Conservation (phyloP, 1,140 invertebrate species). For the Drosophila aff. region DNA sequence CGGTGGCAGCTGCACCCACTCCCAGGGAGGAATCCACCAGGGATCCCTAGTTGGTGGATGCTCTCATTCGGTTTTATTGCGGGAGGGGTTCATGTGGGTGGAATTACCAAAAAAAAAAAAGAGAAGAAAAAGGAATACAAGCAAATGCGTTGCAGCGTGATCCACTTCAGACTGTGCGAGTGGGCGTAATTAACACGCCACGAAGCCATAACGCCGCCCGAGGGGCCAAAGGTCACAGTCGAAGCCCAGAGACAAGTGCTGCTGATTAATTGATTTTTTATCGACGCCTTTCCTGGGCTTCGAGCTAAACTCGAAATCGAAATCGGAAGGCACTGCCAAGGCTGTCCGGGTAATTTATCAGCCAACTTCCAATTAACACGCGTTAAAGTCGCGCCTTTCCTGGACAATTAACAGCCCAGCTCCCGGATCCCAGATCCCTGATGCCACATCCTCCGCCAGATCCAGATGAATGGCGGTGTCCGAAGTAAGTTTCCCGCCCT, state of each 20-base stretch:
- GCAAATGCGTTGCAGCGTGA: conserved; percentile 17
- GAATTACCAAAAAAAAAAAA: not conserved
- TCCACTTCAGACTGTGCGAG: conserved; percentile 19
- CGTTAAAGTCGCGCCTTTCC: conserved; percentile 47
- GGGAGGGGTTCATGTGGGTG: conserved; percentile 1
- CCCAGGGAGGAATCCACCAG: conserved; percentile 39
- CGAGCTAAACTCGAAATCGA: conserved; percentile 2
- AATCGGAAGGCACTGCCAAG: conserved; percentile 33
- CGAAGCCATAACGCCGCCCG: conserved; percentile 57
- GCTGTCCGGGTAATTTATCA: conserved; percentile 36
- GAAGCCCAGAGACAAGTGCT: conserved; percentile 35
- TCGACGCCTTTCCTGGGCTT: conserved; percentile 42
- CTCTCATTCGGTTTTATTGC: conserved; percentile 42
- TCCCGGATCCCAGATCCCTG: not conserved
- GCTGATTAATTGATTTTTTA: conserved; percentile 72
- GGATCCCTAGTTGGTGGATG: conserved; percentile 29
- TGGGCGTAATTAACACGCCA: conserved; percentile 41
- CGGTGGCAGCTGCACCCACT: conserved; percentile 64
- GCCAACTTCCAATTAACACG: conserved; percentile 61
- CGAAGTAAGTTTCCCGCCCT: not conserved
- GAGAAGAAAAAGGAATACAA: not conserved
- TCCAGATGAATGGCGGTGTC: conserved; percentile 1
- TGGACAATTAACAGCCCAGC: conserved; percentile 34
- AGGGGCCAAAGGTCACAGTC: conserved; percentile 53
- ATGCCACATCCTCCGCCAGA: not conserved